phyloP scores from a whole-genome alignment of 2,113 vertebrate species.

The Cricetomys ansorgei region DNA sequence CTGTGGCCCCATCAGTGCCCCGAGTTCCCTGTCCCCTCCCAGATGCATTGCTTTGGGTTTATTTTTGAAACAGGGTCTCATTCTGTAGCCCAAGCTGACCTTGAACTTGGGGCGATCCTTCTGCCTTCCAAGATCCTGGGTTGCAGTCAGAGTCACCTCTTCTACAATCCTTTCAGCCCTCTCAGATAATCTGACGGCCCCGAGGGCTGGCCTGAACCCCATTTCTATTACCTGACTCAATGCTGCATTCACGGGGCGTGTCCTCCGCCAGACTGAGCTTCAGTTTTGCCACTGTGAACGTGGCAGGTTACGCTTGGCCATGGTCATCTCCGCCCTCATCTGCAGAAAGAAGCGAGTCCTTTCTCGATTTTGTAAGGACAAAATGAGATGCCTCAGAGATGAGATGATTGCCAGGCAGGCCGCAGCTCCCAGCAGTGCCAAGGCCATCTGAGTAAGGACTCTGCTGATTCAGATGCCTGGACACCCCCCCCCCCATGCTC shows the following conservation, averaged over 20 bases:
- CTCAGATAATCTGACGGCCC: not conserved
- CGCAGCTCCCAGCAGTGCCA: accelerated
- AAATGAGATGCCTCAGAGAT: not conserved
- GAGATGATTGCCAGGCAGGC: not conserved
- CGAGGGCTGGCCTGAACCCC: too few relatives aligned
- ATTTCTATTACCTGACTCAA: not conserved
- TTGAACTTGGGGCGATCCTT: not conserved
- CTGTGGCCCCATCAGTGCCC: accelerated
- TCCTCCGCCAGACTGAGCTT: not conserved
- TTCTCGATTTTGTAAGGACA: not conserved
- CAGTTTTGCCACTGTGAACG: not conserved
- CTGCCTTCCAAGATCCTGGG: not conserved
- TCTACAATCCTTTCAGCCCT: too few relatives aligned
- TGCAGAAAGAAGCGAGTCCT: not conserved
- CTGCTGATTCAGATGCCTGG: too few relatives aligned
- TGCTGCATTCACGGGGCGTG: not conserved
- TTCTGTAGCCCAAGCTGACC: not conserved
- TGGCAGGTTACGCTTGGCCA: not conserved
- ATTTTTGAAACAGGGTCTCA: not conserved
- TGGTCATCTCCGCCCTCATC: too few relatives aligned
- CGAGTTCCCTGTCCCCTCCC: not conserved
- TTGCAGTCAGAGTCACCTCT: not conserved
- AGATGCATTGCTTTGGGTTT: not conserved
- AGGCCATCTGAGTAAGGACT: not conserved
- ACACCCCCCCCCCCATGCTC: too few relatives aligned